A percentile compares a stretch with the other conserved stretches of the same genome.
Conservation (phyloP, 2,888 invertebrate genomes). For the Nycteola revayana region DNA sequence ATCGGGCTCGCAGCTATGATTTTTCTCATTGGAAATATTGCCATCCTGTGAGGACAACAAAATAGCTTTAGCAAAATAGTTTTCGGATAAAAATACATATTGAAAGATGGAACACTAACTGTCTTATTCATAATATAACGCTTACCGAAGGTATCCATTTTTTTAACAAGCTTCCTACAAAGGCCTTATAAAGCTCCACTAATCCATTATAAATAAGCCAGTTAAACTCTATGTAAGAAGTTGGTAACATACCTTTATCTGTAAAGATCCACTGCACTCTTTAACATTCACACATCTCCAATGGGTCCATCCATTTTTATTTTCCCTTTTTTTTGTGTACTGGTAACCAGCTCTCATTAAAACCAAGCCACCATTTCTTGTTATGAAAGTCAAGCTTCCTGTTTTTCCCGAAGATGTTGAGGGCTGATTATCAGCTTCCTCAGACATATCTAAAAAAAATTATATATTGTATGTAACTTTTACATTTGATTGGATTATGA, state of each 20-base stretch:
- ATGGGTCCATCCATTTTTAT: conserved; percentile 16
- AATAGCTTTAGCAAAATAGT: conserved; percentile 7
- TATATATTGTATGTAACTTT: too few species aligned
- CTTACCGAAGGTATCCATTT: conserved; percentile 6
- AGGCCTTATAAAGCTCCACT: conserved; percentile 11
- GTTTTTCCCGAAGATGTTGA: too few species aligned
- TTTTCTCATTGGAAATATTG: conserved; percentile 10
- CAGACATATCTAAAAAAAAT: too few species aligned
- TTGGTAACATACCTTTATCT: conserved; percentile 12
- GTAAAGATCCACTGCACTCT: conserved; percentile 13
- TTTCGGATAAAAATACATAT: conserved; percentile 8
- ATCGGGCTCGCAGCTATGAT: conserved; percentile 9
- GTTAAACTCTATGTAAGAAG: conserved; percentile 12
- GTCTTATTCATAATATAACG: conserved; percentile 6
- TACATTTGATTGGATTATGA: too few species aligned
- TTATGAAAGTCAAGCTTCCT: too few species aligned
- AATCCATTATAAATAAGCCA: conserved; percentile 11
- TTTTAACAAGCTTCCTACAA: conserved; percentile 10
- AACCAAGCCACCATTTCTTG: conserved; percentile 12
- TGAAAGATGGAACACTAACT: conserved; percentile 6
- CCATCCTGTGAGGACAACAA: conserved; percentile 8
- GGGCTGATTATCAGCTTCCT: too few species aligned
- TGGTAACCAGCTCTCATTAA: conserved; percentile 16
- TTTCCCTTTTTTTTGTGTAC: conserved; percentile 13
- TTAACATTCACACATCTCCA: conserved; percentile 16